Base-by-base conservation (phyloP, 2,113 vertebrate genomes). In the Bungarus multicinctus region DNA sequence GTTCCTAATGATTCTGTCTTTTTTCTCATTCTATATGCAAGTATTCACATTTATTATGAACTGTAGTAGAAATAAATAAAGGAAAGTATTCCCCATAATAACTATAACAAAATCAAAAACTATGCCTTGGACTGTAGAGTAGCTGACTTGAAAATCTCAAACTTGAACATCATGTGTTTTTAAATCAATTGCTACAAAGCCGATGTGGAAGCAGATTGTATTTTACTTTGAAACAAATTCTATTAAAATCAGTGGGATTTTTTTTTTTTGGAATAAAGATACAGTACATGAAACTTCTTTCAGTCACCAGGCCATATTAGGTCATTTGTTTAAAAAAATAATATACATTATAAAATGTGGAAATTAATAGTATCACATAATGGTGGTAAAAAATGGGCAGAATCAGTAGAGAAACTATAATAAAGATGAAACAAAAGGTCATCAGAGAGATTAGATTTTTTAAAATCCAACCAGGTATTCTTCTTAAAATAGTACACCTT, bases 1-100 rank as follows among this genome's bases (percentile, higher is more conserved):
- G 87, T 93, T 96, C 97, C 96, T 87, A 94, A 97, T 95, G 88
- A 23, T 96, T 96, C 96, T 55, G 0, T 96, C 96, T 96, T 91
- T 94, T 96, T 96, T 97, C 47, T 90, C 43, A 87, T 94, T 81
- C 90, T 96, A 85, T 87, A 93, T 93, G 93, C 94, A 96, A 95
- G 94, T 87, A 90, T 95, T 92, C 96, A 87, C 92, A 96, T 91
- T 60, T 16, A 96, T 91, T 52, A 22, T 25, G 74, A 93, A 93
- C 14, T 60, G 45, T 10, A n/a, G 39, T 45, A 16, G n/a, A 52
- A 90, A 90, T n/a, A 90, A 54, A 74, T 8, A 64, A 89, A 81
- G 85, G 8, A 64, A 89, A 81, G 58, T 81, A 93, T 93, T 90
- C 74, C 74, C 45, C 88, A 30, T 90, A 93, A 93, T 34, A 93